Base-by-base conservation (phyloP, 2,888 invertebrate species). In the Morpho helenor region DNA sequence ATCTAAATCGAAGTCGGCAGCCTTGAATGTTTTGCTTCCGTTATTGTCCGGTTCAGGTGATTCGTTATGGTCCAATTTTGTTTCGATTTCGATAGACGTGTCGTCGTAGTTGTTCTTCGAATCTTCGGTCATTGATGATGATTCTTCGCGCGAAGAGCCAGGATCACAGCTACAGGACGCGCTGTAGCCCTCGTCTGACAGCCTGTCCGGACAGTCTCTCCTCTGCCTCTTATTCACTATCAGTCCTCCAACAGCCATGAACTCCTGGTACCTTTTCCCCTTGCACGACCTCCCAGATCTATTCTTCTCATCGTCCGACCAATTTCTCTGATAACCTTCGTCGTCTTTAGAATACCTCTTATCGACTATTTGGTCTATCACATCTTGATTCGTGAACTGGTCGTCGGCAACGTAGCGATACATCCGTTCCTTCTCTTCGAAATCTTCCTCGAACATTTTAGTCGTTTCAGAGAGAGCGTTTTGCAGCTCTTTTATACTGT, bases 231-330 rank as follows among this genome's bases (percentile, higher is more conserved):
- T 91, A 69, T 87, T 90, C 31, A 91, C 92, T 65, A 92, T 84
- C 62, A 93, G 82, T 71, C 94, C 94, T 46, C 95, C 95, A 71
- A 95, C 95, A 43, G 95, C 94, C 92, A 96, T 95, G 70, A 97
- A 95, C 79, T 96, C 95, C 75, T 96, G 95, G 87, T 98, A 98
- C 58, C 96, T 93, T 75, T 96, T 95, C 0, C 97, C 98, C 82
- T 97, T 96, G 84, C 97, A 97, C 49, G 95, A 93, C 65, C 97
- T 91, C 8, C 93, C 92, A 23, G 92, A 92, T 74, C 91, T 92
- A 66, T 89, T 91, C 62, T 78, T 85, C 62, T 89, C 87, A 44
- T 89, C 88, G 47, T 91, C 91, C 7, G 87, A 86, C 92, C 92
- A 74, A 87, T 92, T 77, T 84, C 91, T 82, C 82, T 91, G 78